phyloP scores from a whole-genome alignment of 2,888 invertebrate genomes.

The Pasiphila rectangulata region DNA sequence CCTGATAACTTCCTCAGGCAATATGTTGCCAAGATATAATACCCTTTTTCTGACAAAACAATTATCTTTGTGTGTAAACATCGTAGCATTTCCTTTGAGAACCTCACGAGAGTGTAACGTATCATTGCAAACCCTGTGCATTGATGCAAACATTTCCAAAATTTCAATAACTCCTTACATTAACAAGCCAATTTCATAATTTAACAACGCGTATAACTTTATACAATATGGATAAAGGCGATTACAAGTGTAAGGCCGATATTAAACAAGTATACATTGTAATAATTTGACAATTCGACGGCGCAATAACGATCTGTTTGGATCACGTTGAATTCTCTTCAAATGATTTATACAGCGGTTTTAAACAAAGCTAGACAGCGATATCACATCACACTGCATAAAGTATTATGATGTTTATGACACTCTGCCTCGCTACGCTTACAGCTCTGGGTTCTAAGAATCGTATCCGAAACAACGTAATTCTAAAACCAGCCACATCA shows the following conservation, averaged over 20 bases:
- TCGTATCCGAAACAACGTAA: no score
- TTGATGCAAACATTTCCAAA: constrained; percentile 2
- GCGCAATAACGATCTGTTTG: constrained; percentile 15
- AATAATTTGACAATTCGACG: constrained; percentile 33
- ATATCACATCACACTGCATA: no score
- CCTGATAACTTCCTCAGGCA: no score
- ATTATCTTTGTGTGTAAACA: background rate
- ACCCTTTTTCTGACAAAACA: no score
- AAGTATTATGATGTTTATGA: no score
- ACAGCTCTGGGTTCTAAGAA: no score
- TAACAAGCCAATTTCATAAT: constrained; percentile 20
- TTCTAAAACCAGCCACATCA: background rate
- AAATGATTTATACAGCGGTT: background rate
- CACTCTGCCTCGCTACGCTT: no score
- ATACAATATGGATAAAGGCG: constrained; percentile 23
- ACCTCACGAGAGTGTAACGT: no score
- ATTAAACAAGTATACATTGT: constrained; percentile 30
- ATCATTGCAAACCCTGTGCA: background rate
- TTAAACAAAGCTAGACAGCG: no score
- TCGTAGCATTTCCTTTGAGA: background rate
- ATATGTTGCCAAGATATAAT: no score
- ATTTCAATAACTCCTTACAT: constrained; percentile 14
- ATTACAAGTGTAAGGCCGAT: constrained; percentile 29
- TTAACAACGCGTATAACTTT: constrained; percentile 25
- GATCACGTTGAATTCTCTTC: constrained; percentile 14